Evolutionary conservation across 2,113 vertebrate genomes (phyloP).

Genomic region (Xenopus tropicalis): UCB_Xtro_10.0 CM004448.2:13651501-13652000

Average conservation of each 20-base stretch:
- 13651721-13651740: slow-evolving; percentile 23
- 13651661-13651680: slow-evolving; percentile 30
- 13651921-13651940: no score
- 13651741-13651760: slow-evolving; percentile 40
- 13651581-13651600: no score
- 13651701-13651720: slow-evolving; percentile 42
- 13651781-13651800: slow-evolving; percentile 42
- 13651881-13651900: no score
- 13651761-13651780: slow-evolving; percentile 43
- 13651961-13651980: no score
- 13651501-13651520: no score
- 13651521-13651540: no score
- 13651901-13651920: no score
- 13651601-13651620: no score
- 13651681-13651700: slow-evolving; percentile 18
- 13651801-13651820: slow-evolving; percentile 41
- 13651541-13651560: no score
- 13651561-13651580: no score
- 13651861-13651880: slow-evolving; percentile 3
- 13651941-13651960: no score
- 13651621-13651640: not conserved
- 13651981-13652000: no score
- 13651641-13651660: slow-evolving; percentile 7
- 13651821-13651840: slow-evolving; percentile 25
- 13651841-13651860: slow-evolving; percentile 27